Evolutionary conservation across 1,140 invertebrate genomes (phyloP).

Genomic region (Drosophila micromelanica): DNA sequence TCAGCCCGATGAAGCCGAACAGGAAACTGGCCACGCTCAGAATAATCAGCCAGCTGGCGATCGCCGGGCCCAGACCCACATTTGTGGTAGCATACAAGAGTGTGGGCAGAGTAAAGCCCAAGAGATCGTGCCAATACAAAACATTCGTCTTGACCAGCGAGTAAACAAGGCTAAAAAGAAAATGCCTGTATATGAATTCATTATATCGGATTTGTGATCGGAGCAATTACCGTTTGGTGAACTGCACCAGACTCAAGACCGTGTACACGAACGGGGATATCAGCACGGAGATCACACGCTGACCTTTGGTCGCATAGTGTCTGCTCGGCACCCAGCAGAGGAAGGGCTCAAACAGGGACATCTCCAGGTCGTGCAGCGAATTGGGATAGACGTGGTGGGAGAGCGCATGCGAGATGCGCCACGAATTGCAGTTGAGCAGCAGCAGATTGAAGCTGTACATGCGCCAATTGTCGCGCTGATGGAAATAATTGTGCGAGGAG

Average conservation of each 20-base stretch:
- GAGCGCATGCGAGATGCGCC: conserved; percentile 90
- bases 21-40: conserved; percentile 86
- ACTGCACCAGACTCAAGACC: conserved; percentile 81
- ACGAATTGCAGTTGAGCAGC: conserved; percentile 87
- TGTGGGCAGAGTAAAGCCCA: conserved; percentile 85
- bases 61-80: conserved; percentile 44
- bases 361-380: conserved; percentile 91
- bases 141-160: conserved; percentile 54
- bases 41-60: conserved; percentile 87
- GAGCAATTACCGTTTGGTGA: conserved; percentile 84
- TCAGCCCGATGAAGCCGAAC: conserved; percentile 89
- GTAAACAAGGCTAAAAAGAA: conserved; percentile 29
- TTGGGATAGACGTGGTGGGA: conserved; percentile 93
- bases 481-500: conserved; percentile 92
- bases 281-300: conserved; percentile 84
- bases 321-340: conserved; percentile 87
- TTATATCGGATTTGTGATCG: neutral
- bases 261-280: conserved; percentile 85
- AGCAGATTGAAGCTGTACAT: conserved; percentile 92
- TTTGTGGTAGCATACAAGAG: conserved; percentile 85
- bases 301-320: conserved; percentile 82
- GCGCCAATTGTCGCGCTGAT: conserved; percentile 91
- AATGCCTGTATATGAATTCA: no score
- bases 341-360: conserved; percentile 89
- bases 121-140: conserved; percentile 78